Percentiles rank a stretch among this genome's conserved stretches.
phyloP scores from a whole-genome alignment of 2,113 vertebrate species.

The Cyphomyrus discorhynchus region DNA sequence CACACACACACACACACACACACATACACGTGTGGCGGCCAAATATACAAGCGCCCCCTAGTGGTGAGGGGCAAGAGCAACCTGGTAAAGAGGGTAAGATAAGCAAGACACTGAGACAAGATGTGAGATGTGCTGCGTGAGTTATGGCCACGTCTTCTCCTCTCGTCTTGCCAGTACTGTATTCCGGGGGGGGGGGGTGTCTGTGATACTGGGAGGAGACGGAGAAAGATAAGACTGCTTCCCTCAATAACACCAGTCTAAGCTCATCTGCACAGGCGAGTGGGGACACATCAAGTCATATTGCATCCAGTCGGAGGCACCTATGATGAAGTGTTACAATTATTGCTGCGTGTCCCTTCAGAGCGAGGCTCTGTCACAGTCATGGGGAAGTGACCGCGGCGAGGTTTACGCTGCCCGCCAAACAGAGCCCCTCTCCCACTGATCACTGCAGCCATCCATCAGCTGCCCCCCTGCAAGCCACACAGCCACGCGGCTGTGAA shows the following conservation, averaged over 20 bases:
- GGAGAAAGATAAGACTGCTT: background rate
- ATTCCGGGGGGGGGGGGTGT: background rate
- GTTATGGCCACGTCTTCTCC: background rate
- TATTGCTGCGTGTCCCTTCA: background rate
- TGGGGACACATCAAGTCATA: conserved; percentile 10
- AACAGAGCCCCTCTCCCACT: background rate
- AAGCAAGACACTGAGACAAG: conserved; percentile 4
- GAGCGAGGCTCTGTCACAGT: background rate
- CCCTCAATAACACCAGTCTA: conserved; percentile 1
- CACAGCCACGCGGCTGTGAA: background rate
- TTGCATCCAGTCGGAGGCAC: background rate
- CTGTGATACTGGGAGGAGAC: background rate
- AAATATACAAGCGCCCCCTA: background rate
- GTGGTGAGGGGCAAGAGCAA: background rate
- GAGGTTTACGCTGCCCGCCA: background rate
- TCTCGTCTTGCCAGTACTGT: background rate
- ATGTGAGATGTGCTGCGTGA: background rate
- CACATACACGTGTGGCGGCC: background rate
- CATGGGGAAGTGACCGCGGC: background rate
- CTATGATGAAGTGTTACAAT: conserved; percentile 16
- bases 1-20: background rate
- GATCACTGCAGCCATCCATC: conserved; percentile 3
- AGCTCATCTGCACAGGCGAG: background rate
- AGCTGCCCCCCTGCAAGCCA: background rate
- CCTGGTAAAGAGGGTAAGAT: background rate